These are phyloP conservation scores for Doryteuthis pealeii DNA, from an alignment of 1,140 invertebrate species.

Conservation along the genomic window DNA sequence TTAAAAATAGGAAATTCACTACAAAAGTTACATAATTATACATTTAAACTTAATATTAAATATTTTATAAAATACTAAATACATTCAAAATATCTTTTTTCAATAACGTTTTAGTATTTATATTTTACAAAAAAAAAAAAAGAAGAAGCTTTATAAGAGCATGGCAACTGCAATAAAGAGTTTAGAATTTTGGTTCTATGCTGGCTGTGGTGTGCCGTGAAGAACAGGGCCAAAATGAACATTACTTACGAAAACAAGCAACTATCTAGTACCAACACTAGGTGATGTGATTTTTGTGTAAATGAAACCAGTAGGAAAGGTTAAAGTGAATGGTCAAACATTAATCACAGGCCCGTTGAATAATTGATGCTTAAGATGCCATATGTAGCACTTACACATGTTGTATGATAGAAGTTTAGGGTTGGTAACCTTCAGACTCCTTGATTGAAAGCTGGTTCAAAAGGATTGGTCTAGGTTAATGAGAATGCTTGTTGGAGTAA, in stretches of 20 bases:
- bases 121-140: no score
- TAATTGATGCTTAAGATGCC: conserved; percentile 2
- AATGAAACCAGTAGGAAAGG: background rate
- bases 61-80: no score
- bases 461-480: conserved; percentile 8
- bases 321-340: background rate
- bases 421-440: background rate
- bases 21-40: no score
- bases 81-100: no score
- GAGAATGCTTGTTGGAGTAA: conserved; percentile 1
- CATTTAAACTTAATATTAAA: no score
- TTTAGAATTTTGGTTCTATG: background rate
- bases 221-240: conserved; percentile 1
- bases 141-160: no score
- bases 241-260: background rate
- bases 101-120: no score
- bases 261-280: background rate
- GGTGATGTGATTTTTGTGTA: background rate
- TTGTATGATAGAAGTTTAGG: conserved; percentile 3
- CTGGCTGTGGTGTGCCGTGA: conserved; percentile 5
- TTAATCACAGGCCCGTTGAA: background rate
- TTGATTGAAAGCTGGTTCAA: background rate
- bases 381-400: conserved; percentile 8
- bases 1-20: no score
- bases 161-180: no score